phyloP scores from a whole-genome alignment of 2,797 vertebrate genomes.

The Rousettus madagascariensis region DNA sequence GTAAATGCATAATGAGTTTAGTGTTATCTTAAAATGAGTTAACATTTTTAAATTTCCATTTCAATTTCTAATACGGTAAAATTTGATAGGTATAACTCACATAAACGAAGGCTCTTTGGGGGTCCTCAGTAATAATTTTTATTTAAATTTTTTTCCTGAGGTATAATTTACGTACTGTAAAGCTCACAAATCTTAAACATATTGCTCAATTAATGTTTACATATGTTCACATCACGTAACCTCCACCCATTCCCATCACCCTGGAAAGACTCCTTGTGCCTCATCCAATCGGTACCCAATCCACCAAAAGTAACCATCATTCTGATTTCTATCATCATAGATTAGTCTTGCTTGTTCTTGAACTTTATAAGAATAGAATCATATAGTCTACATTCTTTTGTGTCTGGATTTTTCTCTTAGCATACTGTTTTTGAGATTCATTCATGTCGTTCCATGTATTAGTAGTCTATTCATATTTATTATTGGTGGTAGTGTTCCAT shows the following conservation, averaged over 20 bases:
- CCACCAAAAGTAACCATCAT: not conserved
- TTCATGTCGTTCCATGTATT: not conserved
- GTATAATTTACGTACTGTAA: not conserved
- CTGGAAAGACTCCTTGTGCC: not conserved
- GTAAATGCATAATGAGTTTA: too few species aligned
- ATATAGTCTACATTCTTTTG: not conserved
- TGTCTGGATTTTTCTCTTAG: not conserved
- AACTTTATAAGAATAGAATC: not conserved
- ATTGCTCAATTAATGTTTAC: not conserved
- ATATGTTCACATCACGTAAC: not conserved
- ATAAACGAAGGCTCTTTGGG: too few species aligned
- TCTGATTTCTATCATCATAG: not conserved
- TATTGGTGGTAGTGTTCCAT: not conserved
- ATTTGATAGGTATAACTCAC: too few species aligned
- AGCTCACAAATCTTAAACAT: not conserved
- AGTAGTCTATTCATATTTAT: not conserved
- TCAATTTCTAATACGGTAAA: too few species aligned
- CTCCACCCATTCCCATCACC: not conserved
- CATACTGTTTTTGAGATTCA: not conserved
- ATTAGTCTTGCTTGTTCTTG: conserved; percentile 9
- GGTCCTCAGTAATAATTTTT: too few species aligned
- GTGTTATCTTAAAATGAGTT: too few species aligned
- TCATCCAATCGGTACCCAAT: not conserved
- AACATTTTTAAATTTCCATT: too few species aligned
- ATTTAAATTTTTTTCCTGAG: too few species aligned